Conservation (phyloP, 2,888 invertebrate genomes). For the Stomorhina lunata region DNA sequence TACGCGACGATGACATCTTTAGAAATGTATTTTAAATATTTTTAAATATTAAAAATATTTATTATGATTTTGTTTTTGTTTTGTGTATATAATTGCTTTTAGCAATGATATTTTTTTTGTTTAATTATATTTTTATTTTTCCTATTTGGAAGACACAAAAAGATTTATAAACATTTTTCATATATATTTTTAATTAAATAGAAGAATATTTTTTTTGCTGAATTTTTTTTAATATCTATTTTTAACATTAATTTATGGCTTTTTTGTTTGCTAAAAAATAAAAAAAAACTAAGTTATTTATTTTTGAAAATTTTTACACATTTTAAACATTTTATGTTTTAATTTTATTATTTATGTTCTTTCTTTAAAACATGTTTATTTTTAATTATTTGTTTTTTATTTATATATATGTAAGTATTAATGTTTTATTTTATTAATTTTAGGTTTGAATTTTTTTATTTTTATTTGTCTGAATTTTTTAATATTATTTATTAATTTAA, state of each 20-base stretch:
- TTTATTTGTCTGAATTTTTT: too few species aligned
- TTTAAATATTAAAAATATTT: constrained; percentile 45
- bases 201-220: neutral
- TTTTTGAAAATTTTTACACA: neutral
- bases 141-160: neutral
- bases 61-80: neutral
- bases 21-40: constrained; percentile 30
- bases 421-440: too few species aligned
- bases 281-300: too few species aligned
- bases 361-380: neutral
- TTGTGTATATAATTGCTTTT: constrained; percentile 17
- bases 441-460: too few species aligned
- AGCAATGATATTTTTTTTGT: constrained; percentile 6
- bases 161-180: neutral
- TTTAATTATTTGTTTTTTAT: neutral
- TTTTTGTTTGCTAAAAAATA: constrained; percentile 11
- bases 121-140: neutral
- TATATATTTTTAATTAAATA: neutral
- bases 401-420: too few species aligned
- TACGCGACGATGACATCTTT: constrained; percentile 72
- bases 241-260: neutral
- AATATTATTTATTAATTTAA: too few species aligned
- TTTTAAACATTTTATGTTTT: neutral
- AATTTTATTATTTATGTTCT: neutral
- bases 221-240: neutral